phyloP scores from a whole-genome alignment of 1,140 invertebrate genomes.

The Halotydeus destructor region DNA sequence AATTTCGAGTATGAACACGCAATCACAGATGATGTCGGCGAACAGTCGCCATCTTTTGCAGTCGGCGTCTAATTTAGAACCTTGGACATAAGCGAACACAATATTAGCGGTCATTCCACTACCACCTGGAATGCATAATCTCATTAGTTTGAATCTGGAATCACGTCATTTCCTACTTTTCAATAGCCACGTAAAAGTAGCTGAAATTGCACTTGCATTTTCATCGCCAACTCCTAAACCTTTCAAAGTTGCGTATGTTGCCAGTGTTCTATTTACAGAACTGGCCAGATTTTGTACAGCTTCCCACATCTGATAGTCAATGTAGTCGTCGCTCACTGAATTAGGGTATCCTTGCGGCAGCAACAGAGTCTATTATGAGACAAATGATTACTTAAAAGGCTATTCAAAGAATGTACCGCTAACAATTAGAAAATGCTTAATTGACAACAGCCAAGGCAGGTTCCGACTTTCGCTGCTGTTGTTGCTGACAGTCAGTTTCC shows the following conservation, averaged over 20 bases:
- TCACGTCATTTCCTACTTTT: constrained; percentile 39
- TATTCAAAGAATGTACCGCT: too few species aligned
- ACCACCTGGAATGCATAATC: too few species aligned
- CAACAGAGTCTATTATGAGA: constrained; percentile 51
- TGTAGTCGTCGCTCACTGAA: constrained; percentile 71
- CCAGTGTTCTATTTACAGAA: constrained; percentile 61
- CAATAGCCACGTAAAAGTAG: constrained; percentile 80
- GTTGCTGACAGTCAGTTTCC: too few species aligned
- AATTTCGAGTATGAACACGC: too few species aligned
- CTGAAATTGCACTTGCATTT: constrained; percentile 59
- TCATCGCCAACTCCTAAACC: constrained; percentile 78
- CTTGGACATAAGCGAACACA: constrained; percentile 46
- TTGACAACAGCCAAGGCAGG: too few species aligned
- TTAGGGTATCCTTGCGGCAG: constrained; percentile 71
- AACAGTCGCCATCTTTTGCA: constrained; percentile 87
- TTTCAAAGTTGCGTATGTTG: constrained; percentile 65
- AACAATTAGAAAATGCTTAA: too few species aligned
- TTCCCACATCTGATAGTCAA: constrained; percentile 80
- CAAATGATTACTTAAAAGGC: too few species aligned
- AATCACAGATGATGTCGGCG: constrained; percentile 84
- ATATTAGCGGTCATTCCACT: constrained; percentile 5
- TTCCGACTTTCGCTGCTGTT: too few species aligned
- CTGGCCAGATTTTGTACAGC: constrained; percentile 80
- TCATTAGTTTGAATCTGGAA: too few species aligned
- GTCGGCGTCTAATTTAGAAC: constrained; percentile 51